phyloP scores from a whole-genome alignment of 2,797 vertebrate species.

The Anguilla pacifica region DNA sequence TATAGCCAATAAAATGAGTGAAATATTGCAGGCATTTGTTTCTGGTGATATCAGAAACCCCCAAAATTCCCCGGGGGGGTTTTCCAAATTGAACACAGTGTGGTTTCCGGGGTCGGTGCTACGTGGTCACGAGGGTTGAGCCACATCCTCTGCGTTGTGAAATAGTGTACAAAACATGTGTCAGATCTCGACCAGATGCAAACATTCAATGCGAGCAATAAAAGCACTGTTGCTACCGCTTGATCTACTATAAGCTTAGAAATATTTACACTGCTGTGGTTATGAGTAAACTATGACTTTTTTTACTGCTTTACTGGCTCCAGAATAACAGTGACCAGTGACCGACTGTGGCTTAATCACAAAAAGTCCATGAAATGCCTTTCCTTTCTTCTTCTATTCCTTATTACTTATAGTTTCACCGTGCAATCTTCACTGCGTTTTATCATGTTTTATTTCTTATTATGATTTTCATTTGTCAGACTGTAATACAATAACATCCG shows the following conservation, averaged over 20 bases:
- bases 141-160: slow-evolving; percentile 1
- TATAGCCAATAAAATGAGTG: background rate
- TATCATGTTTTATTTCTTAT: background rate
- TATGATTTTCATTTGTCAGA: background rate
- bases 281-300: background rate
- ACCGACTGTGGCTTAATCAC: background rate
- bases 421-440: background rate
- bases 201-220: background rate
- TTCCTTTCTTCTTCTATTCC: background rate
- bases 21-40: background rate
- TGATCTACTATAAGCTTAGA: background rate
- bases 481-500: background rate
- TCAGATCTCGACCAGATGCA: background rate
- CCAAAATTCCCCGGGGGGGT: background rate
- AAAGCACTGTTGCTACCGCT: background rate
- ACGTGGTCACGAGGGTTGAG: background rate
- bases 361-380: background rate
- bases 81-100: background rate
- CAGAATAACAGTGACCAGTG: background rate
- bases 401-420: background rate
- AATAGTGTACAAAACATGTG: background rate
- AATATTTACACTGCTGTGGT: background rate
- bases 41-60: background rate
- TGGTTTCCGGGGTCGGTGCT: background rate
- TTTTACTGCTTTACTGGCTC: background rate